Base-by-base conservation (phyloP, 2,113 vertebrate genomes). In the Panurus biarmicus region DNA sequence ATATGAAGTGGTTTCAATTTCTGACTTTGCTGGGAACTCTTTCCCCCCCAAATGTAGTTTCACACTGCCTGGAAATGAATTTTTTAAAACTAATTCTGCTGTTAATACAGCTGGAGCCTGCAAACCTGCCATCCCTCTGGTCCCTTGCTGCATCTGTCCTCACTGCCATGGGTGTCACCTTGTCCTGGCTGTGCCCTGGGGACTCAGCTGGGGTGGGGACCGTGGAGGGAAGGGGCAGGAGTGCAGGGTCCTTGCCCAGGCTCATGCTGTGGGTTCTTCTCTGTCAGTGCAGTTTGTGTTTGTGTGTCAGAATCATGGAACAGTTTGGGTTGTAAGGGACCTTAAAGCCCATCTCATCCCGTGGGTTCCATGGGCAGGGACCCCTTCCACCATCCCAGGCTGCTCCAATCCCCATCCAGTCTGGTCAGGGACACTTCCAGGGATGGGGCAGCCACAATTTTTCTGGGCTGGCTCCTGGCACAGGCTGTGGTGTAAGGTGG, bases 181-280 rank as follows among this genome's bases (percentile, higher is more conserved):
- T 1, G 0, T 58, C 42, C 76, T 33, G 74, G 19, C 53, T 40
- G 35, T 44, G 69, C 29, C 72, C 14, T 33, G 88, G 85, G 53
- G 29, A 31, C 38, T 23, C 13, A n/a, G 60, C 58, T 85, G 88
- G 61, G 40, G 2, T 64, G 48, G 28, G 25, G 45, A 5, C 25
- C 1, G 0, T 3, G 35, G 57, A 67, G 56, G 65, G 75, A 54
- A 88, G 48, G 57, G 45, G 5, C 24, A 25, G 31, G 20, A 19
- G 13, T 3, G 5, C 48, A 33, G 45, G 47, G 13, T 5, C 16
- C 3, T 16, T 4, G 22, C 15, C 36, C 53, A 58, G 60, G 47
- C 3, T 87, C 16, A 3, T 0, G 0, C 42, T 1, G 0, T 9
- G 42, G n/a, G 21, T 14, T 57, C 24, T 62, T 38, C 45, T 87